These are phyloP conservation scores for Kradibia gibbosae DNA, from an alignment of 1,140 invertebrate species.

Conservation along the genomic window DNA sequence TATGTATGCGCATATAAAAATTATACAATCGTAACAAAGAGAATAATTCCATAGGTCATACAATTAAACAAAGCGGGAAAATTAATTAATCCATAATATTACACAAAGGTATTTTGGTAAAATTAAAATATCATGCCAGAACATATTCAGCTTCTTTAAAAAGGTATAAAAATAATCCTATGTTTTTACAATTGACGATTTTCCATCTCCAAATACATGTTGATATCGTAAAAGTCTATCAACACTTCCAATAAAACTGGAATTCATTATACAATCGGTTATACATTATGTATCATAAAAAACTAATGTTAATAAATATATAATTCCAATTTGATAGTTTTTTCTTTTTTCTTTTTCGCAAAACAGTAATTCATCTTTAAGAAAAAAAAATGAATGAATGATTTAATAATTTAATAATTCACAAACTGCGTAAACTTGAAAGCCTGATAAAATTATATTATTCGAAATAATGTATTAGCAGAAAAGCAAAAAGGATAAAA, in stretches of 20 bases:
- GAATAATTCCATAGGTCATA: conserved; percentile 22
- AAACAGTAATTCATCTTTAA: conserved; percentile 37
- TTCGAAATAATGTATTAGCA: conserved; percentile 43
- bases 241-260: conserved; percentile 72
- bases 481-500: conserved; percentile 43
- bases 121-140: conserved; percentile 57
- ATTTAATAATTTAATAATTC: conserved; percentile 52
- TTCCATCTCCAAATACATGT: conserved; percentile 54
- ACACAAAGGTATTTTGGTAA: conserved; percentile 51
- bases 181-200: conserved; percentile 58
- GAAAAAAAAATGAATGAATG: conserved; percentile 47
- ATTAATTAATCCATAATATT: conserved; percentile 46
- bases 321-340: conserved; percentile 51
- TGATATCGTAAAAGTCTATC: conserved; percentile 62
- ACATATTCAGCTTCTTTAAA: conserved; percentile 59
- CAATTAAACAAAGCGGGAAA: conserved; percentile 47
- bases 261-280: conserved; percentile 65
- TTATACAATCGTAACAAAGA: conserved; percentile 44
- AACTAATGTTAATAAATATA: conserved; percentile 59
- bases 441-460: conserved; percentile 45
- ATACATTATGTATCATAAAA: conserved; percentile 65
- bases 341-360: conserved; percentile 50
- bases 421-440: conserved; percentile 49
- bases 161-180: conserved; percentile 63
- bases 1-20: too few relatives aligned